Conservation (phyloP, 1,140 invertebrate species). For the Monochamus saltuarius region DNA sequence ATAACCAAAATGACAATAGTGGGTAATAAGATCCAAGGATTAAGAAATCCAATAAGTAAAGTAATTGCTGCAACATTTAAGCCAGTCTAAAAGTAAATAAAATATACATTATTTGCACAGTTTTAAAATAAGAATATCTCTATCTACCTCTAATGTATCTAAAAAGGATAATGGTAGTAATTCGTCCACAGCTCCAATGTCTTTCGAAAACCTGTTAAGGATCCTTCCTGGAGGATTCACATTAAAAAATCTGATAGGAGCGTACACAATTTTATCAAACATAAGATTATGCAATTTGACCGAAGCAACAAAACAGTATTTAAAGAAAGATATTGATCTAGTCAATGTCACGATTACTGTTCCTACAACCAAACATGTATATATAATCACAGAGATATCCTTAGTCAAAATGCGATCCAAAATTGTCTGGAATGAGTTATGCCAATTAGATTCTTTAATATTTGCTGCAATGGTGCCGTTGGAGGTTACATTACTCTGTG, state of each 20-base stretch:
- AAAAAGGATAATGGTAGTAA: constrained; percentile 70
- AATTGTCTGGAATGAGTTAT: constrained; percentile 20
- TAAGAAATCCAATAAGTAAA: constrained; percentile 52
- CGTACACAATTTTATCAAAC: constrained; percentile 76
- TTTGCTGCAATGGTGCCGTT: neutral
- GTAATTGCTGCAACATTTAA: constrained; percentile 26
- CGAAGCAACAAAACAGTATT: constrained; percentile 77
- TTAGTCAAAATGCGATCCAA: constrained; percentile 33
- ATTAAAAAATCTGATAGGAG: constrained; percentile 87
- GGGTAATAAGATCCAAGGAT: constrained; percentile 74
- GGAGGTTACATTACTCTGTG: neutral
- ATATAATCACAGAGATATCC: constrained; percentile 24
- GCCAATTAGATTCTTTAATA: neutral
- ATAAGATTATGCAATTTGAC: constrained; percentile 79
- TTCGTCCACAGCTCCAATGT: constrained; percentile 81
- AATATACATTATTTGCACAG: too few relatives aligned
- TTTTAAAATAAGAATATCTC: neutral
- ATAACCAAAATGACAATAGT: constrained; percentile 61
- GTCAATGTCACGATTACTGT: constrained; percentile 60
- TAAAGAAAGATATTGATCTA: constrained; percentile 73
- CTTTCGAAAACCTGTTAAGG: constrained; percentile 74
- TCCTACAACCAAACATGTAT: constrained; percentile 59
- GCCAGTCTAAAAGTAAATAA: constrained; percentile 25
- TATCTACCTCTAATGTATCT: constrained; percentile 53
- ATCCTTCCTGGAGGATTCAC: constrained; percentile 77